Conservation (phyloP, 2,888 invertebrate genomes). For the Drosophila eohydei region DNA sequence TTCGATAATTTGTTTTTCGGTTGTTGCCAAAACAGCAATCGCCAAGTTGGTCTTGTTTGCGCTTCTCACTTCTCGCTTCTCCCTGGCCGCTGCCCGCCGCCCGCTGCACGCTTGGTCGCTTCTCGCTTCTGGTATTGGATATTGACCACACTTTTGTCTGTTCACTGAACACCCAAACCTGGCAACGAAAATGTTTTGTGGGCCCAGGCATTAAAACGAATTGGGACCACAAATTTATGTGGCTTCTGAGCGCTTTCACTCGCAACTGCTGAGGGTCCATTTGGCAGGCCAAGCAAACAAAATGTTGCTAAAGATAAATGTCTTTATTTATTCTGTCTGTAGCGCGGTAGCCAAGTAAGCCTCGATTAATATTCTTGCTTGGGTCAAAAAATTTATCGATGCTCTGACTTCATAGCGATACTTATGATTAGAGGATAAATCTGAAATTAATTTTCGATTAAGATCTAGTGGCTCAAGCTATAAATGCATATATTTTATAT, state of each 20-base stretch:
- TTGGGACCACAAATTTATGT: constrained; percentile 69
- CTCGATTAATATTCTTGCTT: constrained; percentile 17
- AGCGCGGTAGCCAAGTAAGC: neutral
- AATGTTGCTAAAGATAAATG: constrained; percentile 21
- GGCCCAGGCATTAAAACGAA: constrained; percentile 61
- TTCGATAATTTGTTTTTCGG: constrained; percentile 65
- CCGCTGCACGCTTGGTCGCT: neutral
- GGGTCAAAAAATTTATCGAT: neutral
- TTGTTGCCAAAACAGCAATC: constrained; percentile 42
- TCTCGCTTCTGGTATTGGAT: constrained; percentile 1
- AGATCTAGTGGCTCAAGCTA: no score
- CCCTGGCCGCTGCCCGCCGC: neutral
- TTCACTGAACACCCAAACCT: constrained; percentile 13
- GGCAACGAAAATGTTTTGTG: constrained; percentile 32
- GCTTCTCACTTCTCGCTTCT: constrained; percentile 6
- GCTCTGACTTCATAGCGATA: neutral
- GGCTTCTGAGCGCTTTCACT: constrained; percentile 27
- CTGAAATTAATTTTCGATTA: neutral
- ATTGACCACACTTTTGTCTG: constrained; percentile 44
- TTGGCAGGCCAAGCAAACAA: constrained; percentile 2
- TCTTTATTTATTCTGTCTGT: constrained; percentile 17
- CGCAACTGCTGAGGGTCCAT: constrained; percentile 1
- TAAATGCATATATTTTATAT: no score
- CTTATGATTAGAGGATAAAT: neutral
- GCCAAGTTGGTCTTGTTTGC: constrained; percentile 33